These are phyloP conservation scores for Menidia beryllina DNA, from an alignment of 2,113 vertebrate genomes.

Conservation along the genomic window DNA sequence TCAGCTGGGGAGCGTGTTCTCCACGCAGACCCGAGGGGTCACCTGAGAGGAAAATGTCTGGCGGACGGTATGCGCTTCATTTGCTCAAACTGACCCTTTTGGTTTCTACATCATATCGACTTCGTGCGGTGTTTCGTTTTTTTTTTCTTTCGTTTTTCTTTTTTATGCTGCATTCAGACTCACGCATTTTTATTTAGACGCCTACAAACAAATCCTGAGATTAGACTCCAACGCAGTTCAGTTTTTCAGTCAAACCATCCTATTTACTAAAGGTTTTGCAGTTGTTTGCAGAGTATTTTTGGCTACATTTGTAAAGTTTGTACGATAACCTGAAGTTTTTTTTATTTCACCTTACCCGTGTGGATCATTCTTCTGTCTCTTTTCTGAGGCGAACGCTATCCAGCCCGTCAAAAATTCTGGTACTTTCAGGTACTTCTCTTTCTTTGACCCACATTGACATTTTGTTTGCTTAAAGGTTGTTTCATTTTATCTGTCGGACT, in stretches of 20 bases:
- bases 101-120: slow-evolving; percentile 4
- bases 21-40: slow-evolving; percentile 15
- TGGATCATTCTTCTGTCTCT: slow-evolving; percentile 3
- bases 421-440: slow-evolving; percentile 59
- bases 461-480: slow-evolving; percentile 11
- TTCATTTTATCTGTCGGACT: slow-evolving; percentile 13
- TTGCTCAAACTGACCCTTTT: slow-evolving; percentile 23
- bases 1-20: slow-evolving; percentile 39
- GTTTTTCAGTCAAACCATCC: background rate
- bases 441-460: slow-evolving; percentile 19
- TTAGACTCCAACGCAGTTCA: background rate
- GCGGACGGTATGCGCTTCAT: slow-evolving; percentile 19
- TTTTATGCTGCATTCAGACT: slow-evolving; percentile 25
- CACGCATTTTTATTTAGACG: slow-evolving; percentile 53
- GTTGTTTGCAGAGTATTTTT: slow-evolving; percentile 29
- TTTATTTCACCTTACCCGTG: slow-evolving; percentile 2
- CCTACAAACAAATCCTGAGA: slow-evolving; percentile 20
- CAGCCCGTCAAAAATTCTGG: no score
- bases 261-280: background rate
- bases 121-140: slow-evolving; percentile 22
- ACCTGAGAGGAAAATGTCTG: slow-evolving; percentile 10
- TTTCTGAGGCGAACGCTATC: slow-evolving; percentile 58
- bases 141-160: slow-evolving; percentile 41
- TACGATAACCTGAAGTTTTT: background rate
- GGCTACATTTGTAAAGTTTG: slow-evolving; percentile 40